Evolutionary conservation across 2,888 invertebrate genomes (phyloP).

Genomic region (Drosophila lutescens): DNA sequence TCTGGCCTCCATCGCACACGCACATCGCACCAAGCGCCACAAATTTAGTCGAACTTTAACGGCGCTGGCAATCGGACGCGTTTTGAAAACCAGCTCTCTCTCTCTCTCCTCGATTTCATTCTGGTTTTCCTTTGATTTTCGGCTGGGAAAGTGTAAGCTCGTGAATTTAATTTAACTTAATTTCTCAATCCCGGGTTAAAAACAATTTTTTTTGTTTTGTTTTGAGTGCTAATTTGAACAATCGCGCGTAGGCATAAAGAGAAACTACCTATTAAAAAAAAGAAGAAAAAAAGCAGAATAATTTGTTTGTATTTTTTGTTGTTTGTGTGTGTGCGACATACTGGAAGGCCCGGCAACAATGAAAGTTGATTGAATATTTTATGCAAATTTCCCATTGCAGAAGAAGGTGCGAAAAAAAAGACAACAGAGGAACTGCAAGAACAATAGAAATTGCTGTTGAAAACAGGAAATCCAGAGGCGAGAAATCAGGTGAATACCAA

Average conservation of each 20-base stretch:
- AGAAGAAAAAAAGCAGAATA: conserved; percentile 17
- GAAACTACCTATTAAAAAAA: conserved; percentile 57
- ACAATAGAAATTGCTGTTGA: conserved; percentile 36
- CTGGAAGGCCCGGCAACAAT: conserved; percentile 55
- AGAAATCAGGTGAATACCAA: conserved; percentile 17
- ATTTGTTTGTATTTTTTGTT: conserved; percentile 28
- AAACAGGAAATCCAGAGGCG: conserved; percentile 27
- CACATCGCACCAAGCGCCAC: conserved; percentile 5
- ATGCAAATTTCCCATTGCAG: conserved; percentile 63
- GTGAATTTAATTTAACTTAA: neutral
- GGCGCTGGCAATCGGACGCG: conserved; percentile 70
- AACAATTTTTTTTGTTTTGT: conserved; percentile 36
- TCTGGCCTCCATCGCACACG: conserved; percentile 7
- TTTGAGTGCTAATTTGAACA: conserved; percentile 62
- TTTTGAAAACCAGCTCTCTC: conserved; percentile 53
- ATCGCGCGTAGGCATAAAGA: conserved; percentile 65
- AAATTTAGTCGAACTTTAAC: conserved; percentile 62
- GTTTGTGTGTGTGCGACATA: conserved; percentile 37
- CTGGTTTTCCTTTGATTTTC: conserved; percentile 4
- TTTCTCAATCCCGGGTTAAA: conserved; percentile 1
- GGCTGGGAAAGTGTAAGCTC: conserved; percentile 25
- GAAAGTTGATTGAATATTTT: conserved; percentile 64
- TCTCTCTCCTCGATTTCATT: conserved; percentile 8
- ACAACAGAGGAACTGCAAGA: neutral
- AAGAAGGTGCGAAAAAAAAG: conserved; percentile 12